Conservation (phyloP, 2,113 vertebrate genomes). For the Triplophysa tibetana region DNA sequence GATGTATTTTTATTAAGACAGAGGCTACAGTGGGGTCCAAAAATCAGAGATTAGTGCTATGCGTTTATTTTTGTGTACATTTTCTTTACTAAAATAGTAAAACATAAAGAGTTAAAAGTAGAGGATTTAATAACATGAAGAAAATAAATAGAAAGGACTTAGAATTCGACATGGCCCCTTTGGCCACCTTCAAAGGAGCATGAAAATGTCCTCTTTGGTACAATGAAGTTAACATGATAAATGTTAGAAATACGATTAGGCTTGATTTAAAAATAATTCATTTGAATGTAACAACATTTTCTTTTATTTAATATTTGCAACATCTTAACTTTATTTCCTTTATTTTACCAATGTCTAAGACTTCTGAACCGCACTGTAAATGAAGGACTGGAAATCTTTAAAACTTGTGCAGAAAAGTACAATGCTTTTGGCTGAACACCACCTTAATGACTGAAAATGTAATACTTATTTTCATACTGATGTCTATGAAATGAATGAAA, state of each 20-base stretch:
- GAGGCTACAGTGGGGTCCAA: neutral
- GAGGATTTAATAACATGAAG: too few species aligned
- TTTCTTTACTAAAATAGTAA: neutral
- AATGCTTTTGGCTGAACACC: too few species aligned
- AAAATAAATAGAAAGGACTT: too few species aligned
- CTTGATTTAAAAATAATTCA: neutral
- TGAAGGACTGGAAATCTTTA: neutral
- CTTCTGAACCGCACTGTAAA: too few species aligned
- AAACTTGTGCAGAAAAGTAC: too few species aligned
- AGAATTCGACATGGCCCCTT: too few species aligned
- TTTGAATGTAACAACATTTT: neutral
- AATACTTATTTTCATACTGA: neutral
- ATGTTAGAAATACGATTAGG: neutral
- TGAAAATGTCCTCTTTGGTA: neutral
- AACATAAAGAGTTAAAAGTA: too few species aligned
- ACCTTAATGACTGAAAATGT: neutral
- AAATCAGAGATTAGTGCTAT: neutral
- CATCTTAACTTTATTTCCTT: too few species aligned
- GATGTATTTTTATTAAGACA: neutral
- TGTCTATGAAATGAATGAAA: neutral
- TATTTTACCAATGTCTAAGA: too few species aligned
- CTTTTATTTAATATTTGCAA: neutral
- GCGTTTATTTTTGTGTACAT: neutral
- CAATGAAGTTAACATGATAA: neutral
- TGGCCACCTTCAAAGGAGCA: too few species aligned